phyloP scores from a whole-genome alignment of 2,113 vertebrate genomes.

The Taurulus bubalis region DNA sequence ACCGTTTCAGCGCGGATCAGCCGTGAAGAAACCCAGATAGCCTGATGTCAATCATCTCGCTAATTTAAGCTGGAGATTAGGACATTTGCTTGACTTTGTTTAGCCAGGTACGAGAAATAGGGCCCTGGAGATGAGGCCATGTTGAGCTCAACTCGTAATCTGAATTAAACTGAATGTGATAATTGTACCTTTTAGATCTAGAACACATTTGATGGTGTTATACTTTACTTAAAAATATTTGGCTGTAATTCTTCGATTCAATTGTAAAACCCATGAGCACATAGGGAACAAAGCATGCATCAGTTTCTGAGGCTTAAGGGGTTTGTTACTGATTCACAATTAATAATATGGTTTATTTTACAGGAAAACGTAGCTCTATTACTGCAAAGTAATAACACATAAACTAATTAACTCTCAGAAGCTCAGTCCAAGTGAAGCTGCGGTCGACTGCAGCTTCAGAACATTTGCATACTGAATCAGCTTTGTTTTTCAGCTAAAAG shows the following conservation, averaged over 20 bases:
- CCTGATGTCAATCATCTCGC: too few species aligned
- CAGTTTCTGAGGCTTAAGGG: neutral
- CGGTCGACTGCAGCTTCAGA: neutral
- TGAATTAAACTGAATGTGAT: neutral
- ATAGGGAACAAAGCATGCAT: neutral
- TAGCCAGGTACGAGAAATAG: too few species aligned
- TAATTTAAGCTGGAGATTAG: too few species aligned
- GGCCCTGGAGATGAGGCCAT: neutral
- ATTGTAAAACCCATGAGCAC: neutral
- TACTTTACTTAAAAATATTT: neutral
- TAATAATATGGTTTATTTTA: slow-evolving; percentile 14
- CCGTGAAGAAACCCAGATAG: too few species aligned
- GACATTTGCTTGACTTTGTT: too few species aligned
- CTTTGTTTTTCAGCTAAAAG: slow-evolving; percentile 10
- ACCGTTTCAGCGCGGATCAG: too few species aligned
- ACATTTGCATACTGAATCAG: neutral
- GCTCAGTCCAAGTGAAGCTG: neutral
- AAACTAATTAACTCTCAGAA: slow-evolving; percentile 28
- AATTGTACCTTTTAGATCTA: neutral
- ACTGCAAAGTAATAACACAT: neutral
- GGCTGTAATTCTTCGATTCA: neutral
- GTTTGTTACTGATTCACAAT: slow-evolving; percentile 6
- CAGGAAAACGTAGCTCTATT: neutral
- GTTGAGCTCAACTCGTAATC: neutral
- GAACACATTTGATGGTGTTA: neutral